Evolutionary conservation across 2,888 invertebrate species (phyloP).

Genomic region (Hypena proboscidalis): DNA sequence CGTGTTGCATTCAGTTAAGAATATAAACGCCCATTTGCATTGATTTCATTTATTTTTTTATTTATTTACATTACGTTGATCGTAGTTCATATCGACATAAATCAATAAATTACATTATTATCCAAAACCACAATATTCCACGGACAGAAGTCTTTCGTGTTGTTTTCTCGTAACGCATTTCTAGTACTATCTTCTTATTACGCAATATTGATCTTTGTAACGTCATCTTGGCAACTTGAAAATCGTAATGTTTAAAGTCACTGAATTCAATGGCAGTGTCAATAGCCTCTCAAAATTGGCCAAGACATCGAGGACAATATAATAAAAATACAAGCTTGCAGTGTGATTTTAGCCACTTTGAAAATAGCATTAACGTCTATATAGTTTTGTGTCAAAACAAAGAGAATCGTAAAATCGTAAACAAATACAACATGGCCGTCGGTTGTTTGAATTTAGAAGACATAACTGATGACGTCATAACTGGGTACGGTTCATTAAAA

Average conservation of each 20-base stretch:
- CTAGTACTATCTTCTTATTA: background rate
- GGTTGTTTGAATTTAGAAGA: background rate
- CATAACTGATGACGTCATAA: background rate
- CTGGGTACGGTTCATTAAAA: too few relatives aligned
- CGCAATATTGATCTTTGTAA: background rate
- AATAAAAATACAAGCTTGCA: background rate
- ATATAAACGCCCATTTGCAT: too few relatives aligned
- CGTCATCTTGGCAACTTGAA: background rate
- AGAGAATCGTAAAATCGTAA: too few relatives aligned
- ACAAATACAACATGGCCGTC: too few relatives aligned
- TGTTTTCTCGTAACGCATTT: background rate
- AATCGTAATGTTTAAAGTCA: conserved; percentile 2
- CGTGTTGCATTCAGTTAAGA: too few relatives aligned
- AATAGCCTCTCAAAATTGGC: conserved; percentile 22
- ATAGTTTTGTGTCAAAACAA: too few relatives aligned
- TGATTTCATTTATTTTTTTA: too few relatives aligned
- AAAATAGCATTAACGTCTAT: background rate
- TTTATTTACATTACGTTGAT: conserved; percentile 33
- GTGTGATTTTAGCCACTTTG: background rate
- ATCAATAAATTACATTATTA: conserved; percentile 7
- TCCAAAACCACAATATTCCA: too few relatives aligned
- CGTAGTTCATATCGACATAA: conserved; percentile 49
- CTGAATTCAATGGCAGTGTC: conserved; percentile 20
- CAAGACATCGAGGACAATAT: background rate
- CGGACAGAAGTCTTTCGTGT: too few relatives aligned